phyloP scores from a whole-genome alignment of 1,140 invertebrate genomes.

The Drosophila bocqueti region DNA sequence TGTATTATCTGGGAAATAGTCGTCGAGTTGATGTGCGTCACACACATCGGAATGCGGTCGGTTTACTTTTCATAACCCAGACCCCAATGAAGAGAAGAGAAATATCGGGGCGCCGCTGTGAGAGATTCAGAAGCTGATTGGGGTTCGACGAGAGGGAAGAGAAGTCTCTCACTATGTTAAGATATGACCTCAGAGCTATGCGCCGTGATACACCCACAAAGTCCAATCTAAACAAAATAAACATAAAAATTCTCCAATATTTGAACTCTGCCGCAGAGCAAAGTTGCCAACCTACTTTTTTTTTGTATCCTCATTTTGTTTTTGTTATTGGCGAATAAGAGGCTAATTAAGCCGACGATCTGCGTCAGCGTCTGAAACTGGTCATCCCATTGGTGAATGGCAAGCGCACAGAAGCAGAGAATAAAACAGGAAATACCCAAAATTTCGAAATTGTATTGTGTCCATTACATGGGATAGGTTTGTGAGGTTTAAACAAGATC shows the following conservation, averaged over 20 bases:
- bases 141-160: background rate
- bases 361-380: conserved; percentile 53
- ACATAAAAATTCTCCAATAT: conserved; percentile 35
- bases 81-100: conserved; percentile 29
- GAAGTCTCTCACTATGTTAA: conserved; percentile 37
- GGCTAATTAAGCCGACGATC: conserved; percentile 56
- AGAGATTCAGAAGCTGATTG: conserved; percentile 8
- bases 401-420: conserved; percentile 1
- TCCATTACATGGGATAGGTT: conserved; percentile 38
- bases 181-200: conserved; percentile 51
- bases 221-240: conserved; percentile 55
- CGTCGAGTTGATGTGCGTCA: conserved; percentile 57
- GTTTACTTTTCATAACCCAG: conserved; percentile 54
- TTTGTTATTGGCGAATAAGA: conserved; percentile 28
- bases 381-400: conserved; percentile 51
- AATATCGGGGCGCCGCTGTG: conserved; percentile 2
- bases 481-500: conserved; percentile 23
- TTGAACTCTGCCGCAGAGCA: conserved; percentile 40
- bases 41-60: conserved; percentile 66
- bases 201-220: conserved; percentile 42
- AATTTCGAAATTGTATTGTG: conserved; percentile 26
- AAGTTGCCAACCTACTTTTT: conserved; percentile 54
- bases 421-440: conserved; percentile 50
- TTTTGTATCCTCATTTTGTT: conserved; percentile 12
- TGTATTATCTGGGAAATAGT: conserved; percentile 54